Evolutionary conservation across 2,888 invertebrate genomes (phyloP).

Genomic region (Phaedon cochleariae): DNA sequence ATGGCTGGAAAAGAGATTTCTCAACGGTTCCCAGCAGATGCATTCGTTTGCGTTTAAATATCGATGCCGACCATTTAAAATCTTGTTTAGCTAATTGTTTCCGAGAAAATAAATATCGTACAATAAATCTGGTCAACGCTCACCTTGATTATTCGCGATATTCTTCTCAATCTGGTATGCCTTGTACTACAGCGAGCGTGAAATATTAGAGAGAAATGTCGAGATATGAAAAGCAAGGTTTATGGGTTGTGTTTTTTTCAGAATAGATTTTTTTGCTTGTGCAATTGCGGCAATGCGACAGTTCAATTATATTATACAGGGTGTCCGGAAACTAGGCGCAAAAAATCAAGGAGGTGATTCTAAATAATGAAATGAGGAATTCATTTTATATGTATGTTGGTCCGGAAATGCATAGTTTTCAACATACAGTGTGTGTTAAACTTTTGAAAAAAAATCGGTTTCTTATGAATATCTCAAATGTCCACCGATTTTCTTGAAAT

Average conservation of each 20-base stretch:
- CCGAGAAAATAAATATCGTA: conserved; percentile 17
- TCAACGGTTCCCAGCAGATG: neutral
- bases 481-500: too few species aligned
- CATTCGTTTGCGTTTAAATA: neutral
- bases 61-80: conserved; percentile 17
- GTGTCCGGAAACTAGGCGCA: too few species aligned
- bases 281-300: neutral
- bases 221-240: conserved; percentile 13
- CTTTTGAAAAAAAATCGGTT: too few species aligned
- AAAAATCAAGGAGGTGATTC: too few species aligned
- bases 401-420: too few species aligned
- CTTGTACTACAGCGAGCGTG: conserved; percentile 24
- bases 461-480: too few species aligned
- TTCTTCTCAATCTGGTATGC: conserved; percentile 27
- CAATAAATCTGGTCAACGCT: conserved; percentile 18
- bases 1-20: neutral
- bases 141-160: conserved; percentile 24
- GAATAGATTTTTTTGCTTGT: neutral
- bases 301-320: neutral
- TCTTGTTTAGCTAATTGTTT: conserved; percentile 14
- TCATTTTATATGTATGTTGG: too few species aligned
- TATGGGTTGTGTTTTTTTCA: neutral
- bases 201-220: conserved; percentile 18
- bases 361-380: too few species aligned
- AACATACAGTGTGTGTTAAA: too few species aligned